These are phyloP conservation scores for Galeopterus variegatus DNA, from an alignment of 2,113 vertebrate genomes.

Conservation along the genomic window DNA sequence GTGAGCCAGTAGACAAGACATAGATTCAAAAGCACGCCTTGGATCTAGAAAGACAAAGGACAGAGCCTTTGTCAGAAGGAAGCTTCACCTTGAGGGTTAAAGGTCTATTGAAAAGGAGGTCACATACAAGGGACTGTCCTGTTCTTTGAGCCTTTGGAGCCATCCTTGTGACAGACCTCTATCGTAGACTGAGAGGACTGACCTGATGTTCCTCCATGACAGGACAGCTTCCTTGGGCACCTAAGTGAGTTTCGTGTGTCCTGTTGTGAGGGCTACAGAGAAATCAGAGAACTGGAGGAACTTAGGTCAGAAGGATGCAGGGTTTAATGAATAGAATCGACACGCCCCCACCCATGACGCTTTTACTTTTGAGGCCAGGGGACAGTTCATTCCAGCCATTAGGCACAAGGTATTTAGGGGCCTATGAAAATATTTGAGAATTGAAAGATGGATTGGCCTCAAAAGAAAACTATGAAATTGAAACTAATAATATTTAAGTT, in stretches of 20 bases:
- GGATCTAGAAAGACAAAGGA: neutral
- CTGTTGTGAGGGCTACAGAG: neutral
- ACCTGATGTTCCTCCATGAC: neutral
- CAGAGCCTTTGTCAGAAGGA: neutral
- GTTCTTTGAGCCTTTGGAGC: neutral
- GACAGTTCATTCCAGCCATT: neutral
- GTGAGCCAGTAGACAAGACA: neutral
- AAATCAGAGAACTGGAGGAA: neutral
- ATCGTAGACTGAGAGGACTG: rapidly evolving
- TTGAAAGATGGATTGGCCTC: neutral
- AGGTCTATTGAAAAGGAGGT: neutral
- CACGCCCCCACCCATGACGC: rapidly evolving
- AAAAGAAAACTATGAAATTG: slow-evolving; percentile 17
- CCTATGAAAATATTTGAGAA: slow-evolving; percentile 45
- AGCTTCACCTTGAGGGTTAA: neutral
- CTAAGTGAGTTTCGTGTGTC: neutral
- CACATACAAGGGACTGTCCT: neutral
- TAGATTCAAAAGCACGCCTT: neutral
- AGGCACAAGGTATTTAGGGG: neutral
- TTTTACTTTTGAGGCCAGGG: neutral
- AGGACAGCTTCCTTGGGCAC: neutral
- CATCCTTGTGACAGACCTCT: too few species aligned
- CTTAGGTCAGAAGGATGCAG: neutral
- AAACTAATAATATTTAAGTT: slow-evolving; percentile 60
- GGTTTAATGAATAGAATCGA: neutral